Conservation (phyloP, 2,888 invertebrate species). For the Chouioia cunea region DNA sequence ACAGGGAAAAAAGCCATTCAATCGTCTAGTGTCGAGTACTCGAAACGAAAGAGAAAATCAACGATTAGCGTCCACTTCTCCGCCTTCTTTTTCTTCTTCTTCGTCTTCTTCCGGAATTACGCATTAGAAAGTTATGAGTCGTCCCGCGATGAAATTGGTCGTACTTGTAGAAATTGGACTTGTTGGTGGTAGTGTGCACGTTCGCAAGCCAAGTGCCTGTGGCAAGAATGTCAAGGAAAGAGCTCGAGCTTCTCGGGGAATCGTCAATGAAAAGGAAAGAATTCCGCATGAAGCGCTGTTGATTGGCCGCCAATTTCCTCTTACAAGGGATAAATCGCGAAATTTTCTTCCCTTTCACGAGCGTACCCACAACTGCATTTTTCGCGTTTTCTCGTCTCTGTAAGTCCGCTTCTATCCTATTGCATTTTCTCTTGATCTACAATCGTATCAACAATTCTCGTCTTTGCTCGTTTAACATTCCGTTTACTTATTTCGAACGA, state of each 20-base stretch:
- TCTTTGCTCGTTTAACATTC: too few species aligned
- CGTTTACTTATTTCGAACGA: too few species aligned
- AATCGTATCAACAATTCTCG: too few species aligned
- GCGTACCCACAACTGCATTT: too few species aligned
- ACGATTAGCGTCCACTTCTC: constrained; percentile 29
- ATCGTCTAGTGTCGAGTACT: constrained; percentile 22
- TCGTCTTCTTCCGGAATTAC: constrained; percentile 5
- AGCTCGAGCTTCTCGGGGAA: constrained; percentile 36
- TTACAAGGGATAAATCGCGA: constrained; percentile 53
- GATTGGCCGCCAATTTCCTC: constrained; percentile 59
- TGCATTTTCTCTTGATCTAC: too few species aligned
- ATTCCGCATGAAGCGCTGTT: constrained; percentile 65
- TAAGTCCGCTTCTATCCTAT: too few species aligned
- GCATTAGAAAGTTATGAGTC: not conserved
- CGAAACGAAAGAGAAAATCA: not conserved
- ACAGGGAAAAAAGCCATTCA: not conserved
- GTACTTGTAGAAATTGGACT: constrained; percentile 15
- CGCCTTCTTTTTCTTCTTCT: constrained; percentile 20
- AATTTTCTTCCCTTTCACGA: constrained; percentile 55
- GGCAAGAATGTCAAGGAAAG: constrained; percentile 36
- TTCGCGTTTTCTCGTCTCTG: too few species aligned
- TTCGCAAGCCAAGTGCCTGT: constrained; percentile 18
- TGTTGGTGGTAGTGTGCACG: not conserved
- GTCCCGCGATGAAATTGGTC: not conserved
- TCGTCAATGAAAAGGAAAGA: constrained; percentile 52